Conservation (phyloP, 2,888 invertebrate genomes). For the Maniola hyperantus region DNA sequence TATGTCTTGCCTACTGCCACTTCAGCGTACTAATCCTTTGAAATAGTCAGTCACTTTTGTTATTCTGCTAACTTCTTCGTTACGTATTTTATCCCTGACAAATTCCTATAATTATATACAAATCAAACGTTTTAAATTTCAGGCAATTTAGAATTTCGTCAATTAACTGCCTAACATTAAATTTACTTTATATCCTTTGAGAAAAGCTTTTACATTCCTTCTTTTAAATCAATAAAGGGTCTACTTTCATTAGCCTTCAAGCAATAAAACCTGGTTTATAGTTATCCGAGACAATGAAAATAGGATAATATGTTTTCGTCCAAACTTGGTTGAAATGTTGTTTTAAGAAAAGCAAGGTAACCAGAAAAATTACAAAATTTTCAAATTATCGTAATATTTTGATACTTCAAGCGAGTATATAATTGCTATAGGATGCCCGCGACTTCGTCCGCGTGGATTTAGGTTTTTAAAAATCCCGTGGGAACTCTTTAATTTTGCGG, state of each 20-base stretch:
- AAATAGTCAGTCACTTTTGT: too few relatives aligned
- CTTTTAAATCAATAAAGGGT: constrained; percentile 79
- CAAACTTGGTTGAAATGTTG: constrained; percentile 8
- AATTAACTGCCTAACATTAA: constrained; percentile 67
- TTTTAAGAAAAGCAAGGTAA: neutral
- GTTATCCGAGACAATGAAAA: constrained; percentile 72
- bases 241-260: constrained; percentile 73
- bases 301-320: constrained; percentile 69
- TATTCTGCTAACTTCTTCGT: too few relatives aligned
- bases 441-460: too few relatives aligned
- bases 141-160: constrained; percentile 52
- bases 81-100: too few relatives aligned
- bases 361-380: neutral
- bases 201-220: constrained; percentile 73
- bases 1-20: too few relatives aligned
- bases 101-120: neutral
- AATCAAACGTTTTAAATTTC: constrained; percentile 20
- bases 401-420: too few relatives aligned
- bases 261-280: constrained; percentile 78
- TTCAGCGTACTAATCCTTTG: too few relatives aligned
- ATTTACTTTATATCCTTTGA: constrained; percentile 67
- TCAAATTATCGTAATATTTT: too few relatives aligned
- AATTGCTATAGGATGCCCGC: too few relatives aligned
- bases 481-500: too few relatives aligned
- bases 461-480: too few relatives aligned